Conservation (phyloP, 2,113 vertebrate genomes). For the Dolichallabes microphthalmus region DNA sequence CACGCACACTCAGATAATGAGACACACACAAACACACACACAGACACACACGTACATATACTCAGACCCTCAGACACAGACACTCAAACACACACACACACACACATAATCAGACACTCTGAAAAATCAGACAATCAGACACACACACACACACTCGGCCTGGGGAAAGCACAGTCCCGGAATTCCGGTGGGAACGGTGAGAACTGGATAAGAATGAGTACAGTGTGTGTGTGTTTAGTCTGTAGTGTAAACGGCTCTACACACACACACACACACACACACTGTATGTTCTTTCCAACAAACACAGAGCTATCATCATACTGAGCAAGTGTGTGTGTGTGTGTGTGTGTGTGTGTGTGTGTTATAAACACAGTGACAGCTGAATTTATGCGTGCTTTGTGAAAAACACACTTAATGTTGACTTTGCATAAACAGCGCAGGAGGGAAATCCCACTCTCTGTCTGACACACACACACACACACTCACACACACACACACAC, state of each 20-base stretch:
- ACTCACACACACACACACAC: background rate
- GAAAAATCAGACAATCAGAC: too few relatives aligned
- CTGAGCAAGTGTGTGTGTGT: background rate
- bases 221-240: too few relatives aligned
- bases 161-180: background rate
- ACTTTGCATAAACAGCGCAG: slow-evolving; percentile 5
- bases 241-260: too few relatives aligned
- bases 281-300: background rate
- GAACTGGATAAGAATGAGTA: background rate
- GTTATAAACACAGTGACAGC: background rate
- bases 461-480: background rate
- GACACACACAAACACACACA: too few relatives aligned
- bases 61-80: background rate
- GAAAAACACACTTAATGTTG: background rate
- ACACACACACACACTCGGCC: too few relatives aligned
- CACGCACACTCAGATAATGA: too few relatives aligned
- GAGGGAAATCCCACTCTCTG: background rate
- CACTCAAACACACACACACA: too few relatives aligned
- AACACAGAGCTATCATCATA: background rate
- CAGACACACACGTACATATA: too few relatives aligned
- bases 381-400: background rate
- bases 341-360: background rate
- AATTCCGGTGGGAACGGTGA: background rate
- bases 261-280: too few relatives aligned
- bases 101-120: background rate